These are phyloP conservation scores for Fregetta grallaria DNA, from an alignment of 2,113 vertebrate genomes.

Conservation along the genomic window DNA sequence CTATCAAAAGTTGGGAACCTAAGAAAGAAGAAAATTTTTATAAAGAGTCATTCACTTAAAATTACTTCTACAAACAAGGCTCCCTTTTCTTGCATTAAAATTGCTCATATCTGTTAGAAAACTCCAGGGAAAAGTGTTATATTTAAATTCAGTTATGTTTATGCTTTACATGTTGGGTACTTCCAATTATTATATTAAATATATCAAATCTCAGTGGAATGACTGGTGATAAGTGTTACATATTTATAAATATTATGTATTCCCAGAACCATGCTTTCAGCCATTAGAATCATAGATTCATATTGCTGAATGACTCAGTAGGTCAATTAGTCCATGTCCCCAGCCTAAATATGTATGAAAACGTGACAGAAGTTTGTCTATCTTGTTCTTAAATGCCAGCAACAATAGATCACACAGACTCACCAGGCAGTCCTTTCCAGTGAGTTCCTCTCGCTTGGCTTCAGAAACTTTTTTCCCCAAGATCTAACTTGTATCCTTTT, in stretches of 20 bases:
- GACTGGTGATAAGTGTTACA: neutral
- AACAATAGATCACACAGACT: neutral
- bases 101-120: neutral
- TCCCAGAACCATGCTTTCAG: neutral
- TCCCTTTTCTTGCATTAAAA: neutral
- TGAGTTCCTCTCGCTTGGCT: neutral
- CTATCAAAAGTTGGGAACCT: neutral
- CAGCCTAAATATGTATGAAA: neutral
- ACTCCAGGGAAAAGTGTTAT: neutral
- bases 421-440: neutral
- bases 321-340: neutral
- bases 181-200: slow-evolving; percentile 20
- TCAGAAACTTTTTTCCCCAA: neutral
- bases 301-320: neutral
- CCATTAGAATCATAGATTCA: slow-evolving; percentile 1
- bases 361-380: neutral
- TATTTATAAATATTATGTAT: slow-evolving; percentile 24
- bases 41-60: neutral
- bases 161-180: neutral
- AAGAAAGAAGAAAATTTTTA: neutral
- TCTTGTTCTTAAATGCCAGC: neutral
- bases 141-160: slow-evolving; percentile 18
- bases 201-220: neutral
- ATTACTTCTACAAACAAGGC: neutral
- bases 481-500: neutral